These are phyloP conservation scores for Pavo muticus DNA, from an alignment of 2,113 vertebrate genomes.

Conservation along the genomic window DNA sequence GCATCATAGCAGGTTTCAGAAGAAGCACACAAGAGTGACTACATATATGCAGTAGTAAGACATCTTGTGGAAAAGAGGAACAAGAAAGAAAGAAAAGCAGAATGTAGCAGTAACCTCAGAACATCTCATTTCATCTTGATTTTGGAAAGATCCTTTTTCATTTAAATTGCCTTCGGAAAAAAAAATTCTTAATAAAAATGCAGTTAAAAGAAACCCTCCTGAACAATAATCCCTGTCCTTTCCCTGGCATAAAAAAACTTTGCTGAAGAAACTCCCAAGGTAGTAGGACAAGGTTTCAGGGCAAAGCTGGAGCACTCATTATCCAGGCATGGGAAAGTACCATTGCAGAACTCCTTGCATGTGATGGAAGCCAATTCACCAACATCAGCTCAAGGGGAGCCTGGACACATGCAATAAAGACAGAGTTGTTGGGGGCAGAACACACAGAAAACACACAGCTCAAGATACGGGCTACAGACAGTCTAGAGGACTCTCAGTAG, in stretches of 20 bases:
- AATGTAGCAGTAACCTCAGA: neutral
- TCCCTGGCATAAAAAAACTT: neutral
- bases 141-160: neutral
- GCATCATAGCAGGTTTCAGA: neutral
- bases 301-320: neutral
- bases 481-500: neutral
- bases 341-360: neutral
- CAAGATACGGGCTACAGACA: neutral
- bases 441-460: neutral
- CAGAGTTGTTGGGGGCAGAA: neutral
- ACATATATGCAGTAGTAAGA: neutral
- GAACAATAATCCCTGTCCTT: neutral
- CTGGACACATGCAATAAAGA: neutral
- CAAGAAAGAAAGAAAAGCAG: neutral
- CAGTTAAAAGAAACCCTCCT: neutral
- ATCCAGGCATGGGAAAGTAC: neutral
- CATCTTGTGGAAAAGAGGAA: neutral
- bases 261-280: neutral
- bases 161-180: neutral
- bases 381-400: fast-evolving
- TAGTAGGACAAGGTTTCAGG: neutral
- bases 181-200: neutral
- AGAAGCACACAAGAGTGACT: neutral
- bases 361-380: neutral
- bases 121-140: neutral